Evolutionary conservation across 2,797 vertebrate species (phyloP), one percentile per base, ranked within the genome.

Genomic region (Sebastes miniatus): DNA sequence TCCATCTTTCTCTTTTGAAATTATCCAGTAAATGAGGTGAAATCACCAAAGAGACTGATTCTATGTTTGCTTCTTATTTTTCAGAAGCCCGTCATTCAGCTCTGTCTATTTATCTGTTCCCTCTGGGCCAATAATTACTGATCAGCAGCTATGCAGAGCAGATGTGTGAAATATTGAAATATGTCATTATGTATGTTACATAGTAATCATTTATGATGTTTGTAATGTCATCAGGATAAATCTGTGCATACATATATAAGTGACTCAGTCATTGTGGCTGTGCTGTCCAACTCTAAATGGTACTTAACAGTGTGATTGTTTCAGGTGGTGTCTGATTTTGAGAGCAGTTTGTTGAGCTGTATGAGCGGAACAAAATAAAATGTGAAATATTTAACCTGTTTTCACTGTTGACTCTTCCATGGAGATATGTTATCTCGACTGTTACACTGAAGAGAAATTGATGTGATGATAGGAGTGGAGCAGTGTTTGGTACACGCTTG

Each of bases 61-160:
- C 72, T 83, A 76, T 74, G 83, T 94, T 95, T 95, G 96, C 96
- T 96, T 96, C 96, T 96, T 83, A 96, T 96, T 96, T 94, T 96
- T 96, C 93, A 96, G 96, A 96, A 96, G 95, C 95, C 88, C 61
- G 63, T 91, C 77, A 67, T 75, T 78, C 91, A 81, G 77, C 89
- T 91, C 77, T 77, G 83, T 89, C 36, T 93, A 79, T 92, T 88
- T 91, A 89, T 93, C 88, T 86, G 82, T 79, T 91, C 82, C 68
- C n/a, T 87, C 73, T 77, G 76, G 80, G 85, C 84, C 77, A 85
- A 83, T 80, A 65, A 80, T 39, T 39, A 39, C 90, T 81, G 80
- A 92, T 90, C 85, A 73, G 80, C 77, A 78, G 70, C 85, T 56
- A 79, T 67, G 72, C 83, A 81, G 79, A 84, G 85, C 80, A 87